Evolutionary conservation across 2,888 invertebrate species (phyloP).

Genomic region (Ormyrus nitidulus): DNA sequence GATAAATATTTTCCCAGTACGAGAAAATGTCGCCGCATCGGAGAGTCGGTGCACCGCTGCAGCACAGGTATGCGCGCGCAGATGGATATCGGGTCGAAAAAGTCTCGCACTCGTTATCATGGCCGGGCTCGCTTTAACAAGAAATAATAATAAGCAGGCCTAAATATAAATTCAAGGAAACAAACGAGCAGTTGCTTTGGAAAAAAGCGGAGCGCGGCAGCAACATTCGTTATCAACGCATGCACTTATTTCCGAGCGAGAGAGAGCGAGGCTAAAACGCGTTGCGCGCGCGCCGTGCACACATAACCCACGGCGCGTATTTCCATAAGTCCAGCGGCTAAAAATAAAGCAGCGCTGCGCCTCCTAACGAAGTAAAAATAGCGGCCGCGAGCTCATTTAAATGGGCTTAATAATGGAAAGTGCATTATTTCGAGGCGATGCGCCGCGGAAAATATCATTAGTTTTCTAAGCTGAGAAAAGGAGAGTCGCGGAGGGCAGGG

Average conservation of each 20-base stretch:
- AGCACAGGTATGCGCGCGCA: too few relatives aligned
- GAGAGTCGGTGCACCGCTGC: too few relatives aligned
- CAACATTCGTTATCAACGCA: conserved; percentile 34
- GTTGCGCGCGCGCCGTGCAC: background rate
- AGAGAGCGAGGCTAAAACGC: background rate
- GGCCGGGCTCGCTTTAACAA: background rate
- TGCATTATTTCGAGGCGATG: conserved; percentile 45
- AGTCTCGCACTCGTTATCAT: background rate
- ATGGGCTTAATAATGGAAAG: conserved; percentile 51
- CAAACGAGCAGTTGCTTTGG: background rate
- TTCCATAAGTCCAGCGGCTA: conserved; percentile 47
- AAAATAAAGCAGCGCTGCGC: conserved; percentile 32
- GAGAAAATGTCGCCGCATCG: too few relatives aligned
- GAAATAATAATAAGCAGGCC: background rate
- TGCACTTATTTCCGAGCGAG: conserved; percentile 19
- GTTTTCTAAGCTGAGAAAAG: conserved; percentile 42
- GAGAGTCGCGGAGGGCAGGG: background rate
- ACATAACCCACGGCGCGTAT: conserved; percentile 1
- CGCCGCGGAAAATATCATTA: conserved; percentile 39
- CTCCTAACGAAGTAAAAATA: conserved; percentile 51
- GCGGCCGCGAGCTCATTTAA: conserved; percentile 40
- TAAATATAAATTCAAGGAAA: conserved; percentile 19
- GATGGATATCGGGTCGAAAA: too few relatives aligned
- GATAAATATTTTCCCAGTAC: too few relatives aligned
- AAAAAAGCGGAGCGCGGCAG: background rate